Conservation (phyloP, 2,113 vertebrate species). For the Phrynosoma platyrhinos region DNA sequence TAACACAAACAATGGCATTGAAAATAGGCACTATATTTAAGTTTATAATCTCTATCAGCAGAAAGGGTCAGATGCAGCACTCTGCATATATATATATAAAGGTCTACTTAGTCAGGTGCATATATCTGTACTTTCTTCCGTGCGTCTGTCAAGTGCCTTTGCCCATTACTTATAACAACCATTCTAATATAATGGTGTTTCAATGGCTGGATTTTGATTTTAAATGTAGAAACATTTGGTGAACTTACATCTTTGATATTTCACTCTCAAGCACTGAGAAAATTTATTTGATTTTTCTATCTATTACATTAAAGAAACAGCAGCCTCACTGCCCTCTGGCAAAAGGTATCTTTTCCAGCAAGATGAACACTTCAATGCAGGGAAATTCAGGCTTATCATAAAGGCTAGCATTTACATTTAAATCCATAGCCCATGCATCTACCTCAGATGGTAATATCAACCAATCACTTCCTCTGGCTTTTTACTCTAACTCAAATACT, state of each 20-base stretch:
- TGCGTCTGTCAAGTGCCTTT: neutral
- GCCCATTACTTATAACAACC: constrained; percentile 16
- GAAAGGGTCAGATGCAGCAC: constrained; percentile 6
- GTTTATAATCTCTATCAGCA: constrained; percentile 7
- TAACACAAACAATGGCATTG: neutral
- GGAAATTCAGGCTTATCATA: constrained; percentile 3
- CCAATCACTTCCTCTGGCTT: neutral
- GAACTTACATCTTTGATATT: constrained; percentile 21
- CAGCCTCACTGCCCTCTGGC: neutral
- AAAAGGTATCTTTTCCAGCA: neutral
- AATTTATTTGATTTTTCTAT: neutral
- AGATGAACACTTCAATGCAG: constrained; percentile 13
- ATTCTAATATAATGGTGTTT: constrained; percentile 18
- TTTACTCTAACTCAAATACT: neutral
- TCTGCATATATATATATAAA: neutral
- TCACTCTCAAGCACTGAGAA: neutral
- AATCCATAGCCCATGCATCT: neutral
- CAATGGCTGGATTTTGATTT: neutral
- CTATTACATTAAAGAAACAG: neutral
- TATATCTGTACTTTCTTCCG: neutral
- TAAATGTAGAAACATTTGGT: neutral
- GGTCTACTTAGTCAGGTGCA: neutral
- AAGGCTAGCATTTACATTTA: constrained; percentile 13
- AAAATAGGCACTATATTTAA: constrained; percentile 23
- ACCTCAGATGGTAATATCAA: neutral